A percentile compares a stretch with the other conserved stretches of the same genome.
Conservation (phyloP, 2,113 vertebrate genomes). For the Lates calcarifer region DNA sequence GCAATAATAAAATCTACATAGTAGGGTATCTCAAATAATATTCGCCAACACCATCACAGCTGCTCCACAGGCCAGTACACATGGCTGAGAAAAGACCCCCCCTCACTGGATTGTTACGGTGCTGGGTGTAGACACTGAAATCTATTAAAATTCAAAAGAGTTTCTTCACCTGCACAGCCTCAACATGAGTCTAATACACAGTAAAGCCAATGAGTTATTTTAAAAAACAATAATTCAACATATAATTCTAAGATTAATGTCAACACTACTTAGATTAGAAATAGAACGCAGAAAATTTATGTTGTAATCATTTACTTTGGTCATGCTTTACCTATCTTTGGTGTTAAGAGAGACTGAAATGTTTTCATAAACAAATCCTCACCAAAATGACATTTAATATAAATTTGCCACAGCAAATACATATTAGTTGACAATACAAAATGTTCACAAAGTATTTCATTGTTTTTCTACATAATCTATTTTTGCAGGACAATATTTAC, state of each 20-base stretch:
- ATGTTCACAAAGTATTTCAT: too few relatives aligned
- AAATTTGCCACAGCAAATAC: not conserved
- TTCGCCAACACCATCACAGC: conserved; percentile 41
- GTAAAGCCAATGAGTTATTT: not conserved
- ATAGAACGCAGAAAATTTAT: not conserved
- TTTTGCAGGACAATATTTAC: too few relatives aligned
- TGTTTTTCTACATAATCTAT: not conserved
- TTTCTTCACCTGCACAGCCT: conserved; percentile 10
- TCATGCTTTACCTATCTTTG: too few relatives aligned
- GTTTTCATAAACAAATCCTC: too few relatives aligned
- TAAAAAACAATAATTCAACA: not conserved
- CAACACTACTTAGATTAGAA: not conserved
- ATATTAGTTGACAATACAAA: too few relatives aligned
- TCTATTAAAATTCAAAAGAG: not conserved
- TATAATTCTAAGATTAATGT: not conserved
- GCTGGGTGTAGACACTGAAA: conserved; percentile 11
- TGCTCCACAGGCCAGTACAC: conserved; percentile 37
- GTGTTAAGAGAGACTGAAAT: too few relatives aligned
- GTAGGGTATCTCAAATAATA: conserved; percentile 29
- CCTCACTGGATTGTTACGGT: too few relatives aligned
- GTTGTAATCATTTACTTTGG: too few relatives aligned
- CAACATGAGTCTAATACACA: not conserved
- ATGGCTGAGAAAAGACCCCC: not conserved
- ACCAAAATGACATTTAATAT: not conserved
- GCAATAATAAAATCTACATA: conserved; percentile 52